Conservation (phyloP, 2,113 vertebrate genomes). For the Elgaria multicarinata region DNA sequence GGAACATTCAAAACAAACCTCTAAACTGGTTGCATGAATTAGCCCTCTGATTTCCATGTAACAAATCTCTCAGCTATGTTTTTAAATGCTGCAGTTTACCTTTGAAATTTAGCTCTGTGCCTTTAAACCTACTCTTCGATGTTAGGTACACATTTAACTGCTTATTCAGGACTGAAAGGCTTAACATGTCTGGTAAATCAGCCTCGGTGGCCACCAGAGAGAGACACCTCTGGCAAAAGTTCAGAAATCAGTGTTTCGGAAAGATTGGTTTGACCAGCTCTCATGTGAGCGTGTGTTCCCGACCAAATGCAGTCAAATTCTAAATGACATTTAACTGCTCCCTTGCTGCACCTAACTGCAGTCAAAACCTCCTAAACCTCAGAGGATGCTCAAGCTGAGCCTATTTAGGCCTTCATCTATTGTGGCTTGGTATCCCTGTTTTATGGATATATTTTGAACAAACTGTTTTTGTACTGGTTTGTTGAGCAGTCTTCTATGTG, state of each 20-base stretch:
- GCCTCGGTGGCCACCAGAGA: slow-evolving; percentile 66
- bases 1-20: not conserved
- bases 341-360: slow-evolving; percentile 50
- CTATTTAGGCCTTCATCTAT: slow-evolving; percentile 39
- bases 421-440: slow-evolving; percentile 44
- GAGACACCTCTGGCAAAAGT: slow-evolving; percentile 70
- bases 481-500: not conserved
- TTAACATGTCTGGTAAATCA: slow-evolving; percentile 66
- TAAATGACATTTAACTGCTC: slow-evolving; percentile 70
- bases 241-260: slow-evolving; percentile 76
- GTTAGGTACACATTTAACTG: slow-evolving; percentile 50
- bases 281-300: slow-evolving; percentile 69
- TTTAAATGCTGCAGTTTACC: not conserved
- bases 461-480: not conserved
- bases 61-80: not conserved
- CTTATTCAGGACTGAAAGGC: slow-evolving; percentile 64
- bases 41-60: not conserved
- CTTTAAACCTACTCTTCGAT: slow-evolving; percentile 60
- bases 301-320: slow-evolving; percentile 66
- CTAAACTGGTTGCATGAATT: not conserved
- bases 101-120: slow-evolving; percentile 36
- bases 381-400: not conserved
- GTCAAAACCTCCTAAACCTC: slow-evolving; percentile 55
- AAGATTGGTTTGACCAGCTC: slow-evolving; percentile 72
- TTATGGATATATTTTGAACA: not conserved